Conservation (phyloP, 2,797 vertebrate species). For the Staurois parvus region DNA sequence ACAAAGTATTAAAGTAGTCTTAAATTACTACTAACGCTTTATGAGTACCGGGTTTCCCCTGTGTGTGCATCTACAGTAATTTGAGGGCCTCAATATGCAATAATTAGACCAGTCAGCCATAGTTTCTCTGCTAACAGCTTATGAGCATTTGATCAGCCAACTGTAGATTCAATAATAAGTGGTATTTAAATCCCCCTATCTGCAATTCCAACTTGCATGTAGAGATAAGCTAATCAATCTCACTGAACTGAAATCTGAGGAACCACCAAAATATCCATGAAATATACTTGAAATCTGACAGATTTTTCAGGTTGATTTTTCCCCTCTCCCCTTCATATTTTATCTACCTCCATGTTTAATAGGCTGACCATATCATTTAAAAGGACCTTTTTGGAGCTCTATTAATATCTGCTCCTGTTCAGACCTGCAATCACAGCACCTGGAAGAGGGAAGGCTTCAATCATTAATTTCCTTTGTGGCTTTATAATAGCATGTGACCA, state of each 20-base stretch:
- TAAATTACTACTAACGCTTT: neutral
- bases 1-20: neutral
- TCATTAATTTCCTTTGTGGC: too few relatives aligned
- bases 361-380: too few relatives aligned
- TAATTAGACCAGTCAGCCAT: neutral
- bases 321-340: neutral
- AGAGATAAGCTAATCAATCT: neutral
- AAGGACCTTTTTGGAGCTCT: too few relatives aligned
- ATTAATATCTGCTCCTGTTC: too few relatives aligned
- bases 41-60: neutral
- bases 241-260: neutral
- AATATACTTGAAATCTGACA: neutral
- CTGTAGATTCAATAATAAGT: neutral
- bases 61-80: neutral
- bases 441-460: too few relatives aligned
- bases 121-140: neutral
- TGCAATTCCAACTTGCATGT: neutral
- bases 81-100: neutral
- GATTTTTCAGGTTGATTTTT: too few relatives aligned
- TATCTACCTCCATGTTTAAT: neutral
- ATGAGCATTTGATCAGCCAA: neutral
- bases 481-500: too few relatives aligned
- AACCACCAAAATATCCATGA: neutral
- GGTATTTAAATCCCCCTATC: neutral
- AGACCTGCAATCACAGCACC: too few relatives aligned